phyloP scores from a whole-genome alignment of 2,888 invertebrate species.

The Panzeria rudis region DNA sequence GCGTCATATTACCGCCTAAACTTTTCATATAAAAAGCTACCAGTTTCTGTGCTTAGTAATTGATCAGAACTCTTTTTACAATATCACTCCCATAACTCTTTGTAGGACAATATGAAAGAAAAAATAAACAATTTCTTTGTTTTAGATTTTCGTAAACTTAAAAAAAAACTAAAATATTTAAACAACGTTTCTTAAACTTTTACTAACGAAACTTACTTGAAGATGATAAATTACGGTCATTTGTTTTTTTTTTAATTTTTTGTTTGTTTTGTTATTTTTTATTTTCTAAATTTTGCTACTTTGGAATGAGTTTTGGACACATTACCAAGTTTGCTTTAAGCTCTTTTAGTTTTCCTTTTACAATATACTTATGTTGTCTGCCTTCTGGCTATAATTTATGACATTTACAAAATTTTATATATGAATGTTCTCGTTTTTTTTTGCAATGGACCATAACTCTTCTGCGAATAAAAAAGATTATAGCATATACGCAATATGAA shows the following conservation, averaged over 20 bases:
- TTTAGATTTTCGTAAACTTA: neutral
- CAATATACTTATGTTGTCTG: constrained; percentile 14
- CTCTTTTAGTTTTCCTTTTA: neutral
- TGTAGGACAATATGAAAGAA: too few species aligned
- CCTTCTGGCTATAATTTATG: constrained; percentile 60
- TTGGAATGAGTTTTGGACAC: constrained; percentile 21
- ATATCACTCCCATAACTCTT: too few species aligned
- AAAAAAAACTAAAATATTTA: neutral
- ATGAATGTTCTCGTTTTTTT: constrained; percentile 73
- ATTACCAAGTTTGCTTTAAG: constrained; percentile 5
- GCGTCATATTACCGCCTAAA: too few species aligned
- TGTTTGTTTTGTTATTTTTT: neutral
- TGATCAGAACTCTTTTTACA: too few species aligned
- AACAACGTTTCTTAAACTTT: too few species aligned
- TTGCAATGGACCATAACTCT: constrained; percentile 14
- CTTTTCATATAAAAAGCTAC: too few species aligned
- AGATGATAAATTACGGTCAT: constrained; percentile 64
- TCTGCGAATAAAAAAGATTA: neutral
- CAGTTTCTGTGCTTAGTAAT: too few species aligned
- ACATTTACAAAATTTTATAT: constrained; percentile 16
- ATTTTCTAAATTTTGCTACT: constrained; percentile 19
- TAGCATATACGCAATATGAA: neutral
- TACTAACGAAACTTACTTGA: constrained; percentile 11
- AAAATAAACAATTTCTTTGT: neutral
- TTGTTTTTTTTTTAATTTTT: neutral